phyloP scores from a whole-genome alignment of 2,888 invertebrate species.

The Aspidapion aeneum region DNA sequence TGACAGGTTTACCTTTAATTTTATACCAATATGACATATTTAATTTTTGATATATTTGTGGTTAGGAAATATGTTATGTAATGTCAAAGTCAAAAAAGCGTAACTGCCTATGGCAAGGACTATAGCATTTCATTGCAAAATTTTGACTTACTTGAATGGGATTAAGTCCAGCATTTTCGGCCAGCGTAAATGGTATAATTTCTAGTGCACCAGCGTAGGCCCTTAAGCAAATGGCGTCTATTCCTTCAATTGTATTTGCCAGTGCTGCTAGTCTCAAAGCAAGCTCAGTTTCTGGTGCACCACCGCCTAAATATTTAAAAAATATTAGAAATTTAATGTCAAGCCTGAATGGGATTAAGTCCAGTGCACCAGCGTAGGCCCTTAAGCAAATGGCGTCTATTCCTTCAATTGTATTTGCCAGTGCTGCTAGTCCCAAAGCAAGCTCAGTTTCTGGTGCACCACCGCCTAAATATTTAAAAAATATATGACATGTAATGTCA shows the following conservation, averaged over 20 bases:
- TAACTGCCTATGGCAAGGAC: too few species aligned
- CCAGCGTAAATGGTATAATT: constrained; percentile 86
- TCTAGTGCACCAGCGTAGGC: constrained; percentile 96
- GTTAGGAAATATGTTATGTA: too few species aligned
- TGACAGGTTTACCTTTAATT: too few species aligned
- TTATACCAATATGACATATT: too few species aligned
- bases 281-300: constrained; percentile 95
- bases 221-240: constrained; percentile 92
- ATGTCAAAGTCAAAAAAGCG: too few species aligned
- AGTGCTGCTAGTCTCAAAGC: constrained; percentile 78
- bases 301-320: constrained; percentile 67
- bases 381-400: constrained; percentile 94
- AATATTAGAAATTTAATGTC: too few species aligned
- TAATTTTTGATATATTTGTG: too few species aligned
- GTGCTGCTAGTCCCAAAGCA: constrained; percentile 75
- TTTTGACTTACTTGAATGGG: constrained; percentile 47
- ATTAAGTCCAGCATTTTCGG: constrained; percentile 72
- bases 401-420: constrained; percentile 81
- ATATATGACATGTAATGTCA: too few species aligned
- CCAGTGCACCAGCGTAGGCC: constrained; percentile 94
- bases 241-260: constrained; percentile 82
- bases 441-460: constrained; percentile 98
- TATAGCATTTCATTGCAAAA: too few species aligned
- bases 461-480: constrained; percentile 60
- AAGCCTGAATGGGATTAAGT: constrained; percentile 90